A percentile compares a stretch with the other conserved stretches of the same genome.
phyloP scores from a whole-genome alignment of 2,797 vertebrate species.

The Microctenopoma stevenorrisi region DNA sequence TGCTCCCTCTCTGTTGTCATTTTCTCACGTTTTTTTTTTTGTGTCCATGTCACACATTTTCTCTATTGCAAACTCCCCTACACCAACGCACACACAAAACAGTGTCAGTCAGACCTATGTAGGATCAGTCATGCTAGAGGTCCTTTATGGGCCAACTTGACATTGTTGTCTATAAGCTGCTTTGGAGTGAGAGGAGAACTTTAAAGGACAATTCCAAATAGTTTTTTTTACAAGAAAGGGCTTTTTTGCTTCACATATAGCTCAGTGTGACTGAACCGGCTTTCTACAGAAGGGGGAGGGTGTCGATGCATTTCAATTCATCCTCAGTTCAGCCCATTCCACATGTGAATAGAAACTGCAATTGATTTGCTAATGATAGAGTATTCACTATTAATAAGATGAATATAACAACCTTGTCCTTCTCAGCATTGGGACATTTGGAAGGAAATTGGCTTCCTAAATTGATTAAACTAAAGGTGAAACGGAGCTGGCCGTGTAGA shows the following conservation, averaged over 20 bases:
- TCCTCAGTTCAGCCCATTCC: constrained; percentile 50
- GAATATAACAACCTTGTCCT: constrained; percentile 61
- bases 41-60: constrained; percentile 28
- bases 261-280: constrained; percentile 52
- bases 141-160: constrained; percentile 63
- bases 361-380: constrained; percentile 79
- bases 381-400: constrained; percentile 65
- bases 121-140: constrained; percentile 74
- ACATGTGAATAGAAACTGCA: constrained; percentile 63
- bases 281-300: constrained; percentile 55
- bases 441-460: constrained; percentile 63
- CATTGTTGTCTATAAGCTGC: constrained; percentile 77
- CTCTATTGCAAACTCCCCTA: constrained; percentile 10
- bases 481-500: constrained; percentile 55
- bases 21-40: constrained; percentile 36
- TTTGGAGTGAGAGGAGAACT: constrained; percentile 67
- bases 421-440: constrained; percentile 52
- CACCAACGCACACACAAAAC: constrained; percentile 33
- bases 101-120: constrained; percentile 35
- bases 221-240: constrained; percentile 43
- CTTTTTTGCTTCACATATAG: constrained; percentile 42
- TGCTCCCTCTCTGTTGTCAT: constrained; percentile 33
- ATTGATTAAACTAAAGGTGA: constrained; percentile 75
- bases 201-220: constrained; percentile 72
- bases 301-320: constrained; percentile 41